Evolutionary conservation across 2,797 vertebrate genomes (phyloP).

Genomic region (Smutsia gigantea): DNA sequence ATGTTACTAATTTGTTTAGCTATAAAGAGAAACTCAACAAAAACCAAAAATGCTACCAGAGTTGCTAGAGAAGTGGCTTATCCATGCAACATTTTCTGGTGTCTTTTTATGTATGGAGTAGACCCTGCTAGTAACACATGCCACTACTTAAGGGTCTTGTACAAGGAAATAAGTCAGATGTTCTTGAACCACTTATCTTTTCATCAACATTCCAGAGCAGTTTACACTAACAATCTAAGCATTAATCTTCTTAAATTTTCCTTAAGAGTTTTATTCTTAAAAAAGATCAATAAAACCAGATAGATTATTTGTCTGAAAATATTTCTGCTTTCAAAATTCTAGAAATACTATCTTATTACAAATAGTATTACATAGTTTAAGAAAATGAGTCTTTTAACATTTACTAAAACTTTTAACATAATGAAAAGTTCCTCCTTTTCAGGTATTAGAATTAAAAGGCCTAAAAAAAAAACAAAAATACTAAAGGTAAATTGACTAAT

Average conservation of each 20-base stretch:
- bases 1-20: background rate
- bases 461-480: background rate
- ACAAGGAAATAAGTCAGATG: background rate
- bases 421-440: background rate
- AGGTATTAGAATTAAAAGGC: background rate
- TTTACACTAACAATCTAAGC: background rate
- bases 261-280: background rate
- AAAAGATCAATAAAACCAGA: background rate
- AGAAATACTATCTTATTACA: background rate
- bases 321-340: background rate
- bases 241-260: background rate
- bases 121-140: fast-evolving
- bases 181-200: background rate
- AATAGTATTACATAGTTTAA: background rate
- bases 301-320: background rate
- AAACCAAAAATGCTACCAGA: background rate
- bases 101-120: background rate
- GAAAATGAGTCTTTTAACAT: background rate
- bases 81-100: background rate
- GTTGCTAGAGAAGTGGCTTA: background rate
- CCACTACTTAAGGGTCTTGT: background rate
- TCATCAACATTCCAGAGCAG: background rate
- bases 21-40: background rate
- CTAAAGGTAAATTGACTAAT: background rate
- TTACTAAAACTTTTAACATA: too few relatives aligned